Base-by-base conservation (phyloP, 2,113 vertebrate species). In the Lepus timidus region DNA sequence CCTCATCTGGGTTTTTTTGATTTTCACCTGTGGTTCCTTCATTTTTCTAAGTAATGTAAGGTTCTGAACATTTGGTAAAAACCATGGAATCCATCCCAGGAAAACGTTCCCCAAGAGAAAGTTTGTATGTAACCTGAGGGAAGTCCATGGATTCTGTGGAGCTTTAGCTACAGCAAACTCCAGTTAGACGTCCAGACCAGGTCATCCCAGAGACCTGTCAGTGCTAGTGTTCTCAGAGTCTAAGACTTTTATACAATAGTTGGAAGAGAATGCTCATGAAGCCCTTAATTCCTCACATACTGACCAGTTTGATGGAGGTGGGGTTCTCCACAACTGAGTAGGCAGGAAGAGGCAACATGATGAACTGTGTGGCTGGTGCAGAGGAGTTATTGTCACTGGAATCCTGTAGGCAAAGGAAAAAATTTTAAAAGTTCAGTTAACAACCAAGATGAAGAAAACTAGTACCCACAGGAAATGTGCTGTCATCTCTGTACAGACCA, bases 261-360 rank as follows among this genome's bases (percentile, higher is more conserved):
- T 23, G 51, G 49, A 78, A 87, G 49, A 90, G 61, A 90, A 74
- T 76, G 62, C 44, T 85, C 27, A 71, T 0, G 9, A 7, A 68
- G 73, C 49, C 36, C 58, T 51, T 36, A 82, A 14, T 9, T 44
- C 67, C 31, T 61, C 75, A 39, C 65, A 58, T 95, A 98, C 98
- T 99, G 97, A 99, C 99, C 99, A 99, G 98, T 98, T 99, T 99
- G 98, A 99, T 98, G 36, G 99, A 98, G 4, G 99, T 96, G 90
- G 98, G 98, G 74, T 98, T 98, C 95, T 98, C 98, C 96, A 98
- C 97, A 74, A 99, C 98, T n/a, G 98, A 97, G 91, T 98, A 98
- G 92, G 98, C 97, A 90, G 98, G 98, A n/a, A 99, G 93, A 78
- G 99, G 99, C 67, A 99, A 96, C 99, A 99, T 99, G 98, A 99